Percentiles rank a stretch among this genome's conserved stretches.
Conservation (phyloP, 2,888 invertebrate species). For the Coelopa pilipes region DNA sequence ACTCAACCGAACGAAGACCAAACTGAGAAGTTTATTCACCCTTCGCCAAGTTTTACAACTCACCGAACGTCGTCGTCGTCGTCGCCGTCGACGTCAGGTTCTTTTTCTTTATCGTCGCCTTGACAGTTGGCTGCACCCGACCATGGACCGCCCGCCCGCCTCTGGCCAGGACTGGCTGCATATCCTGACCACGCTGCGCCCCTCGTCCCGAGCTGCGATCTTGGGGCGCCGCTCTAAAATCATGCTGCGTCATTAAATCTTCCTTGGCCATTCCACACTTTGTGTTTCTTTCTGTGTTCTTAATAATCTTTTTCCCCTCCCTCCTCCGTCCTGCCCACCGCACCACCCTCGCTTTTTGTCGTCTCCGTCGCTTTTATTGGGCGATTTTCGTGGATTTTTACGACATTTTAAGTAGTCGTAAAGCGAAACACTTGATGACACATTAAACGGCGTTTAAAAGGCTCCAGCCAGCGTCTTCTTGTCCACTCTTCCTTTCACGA, state of each 20-base stretch:
- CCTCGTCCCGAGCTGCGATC: neutral
- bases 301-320: neutral
- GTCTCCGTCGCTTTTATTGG: slow-evolving; percentile 51
- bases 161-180: slow-evolving; percentile 34
- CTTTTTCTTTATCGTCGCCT: slow-evolving; percentile 6
- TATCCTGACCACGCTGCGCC: neutral
- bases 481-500: no score
- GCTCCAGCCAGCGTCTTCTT: no score
- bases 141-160: slow-evolving; percentile 16
- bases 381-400: slow-evolving; percentile 54
- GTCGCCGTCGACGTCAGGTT: neutral
- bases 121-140: slow-evolving; percentile 39
- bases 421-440: slow-evolving; percentile 63
- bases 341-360: no score
- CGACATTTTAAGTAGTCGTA: slow-evolving; percentile 65
- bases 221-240: slow-evolving; percentile 47
- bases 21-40: slow-evolving; percentile 50
- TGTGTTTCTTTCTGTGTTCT: no score
- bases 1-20: slow-evolving; percentile 17
- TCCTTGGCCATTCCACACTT: slow-evolving; percentile 39
- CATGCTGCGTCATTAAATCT: slow-evolving; percentile 61
- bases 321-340: no score
- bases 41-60: slow-evolving; percentile 26
- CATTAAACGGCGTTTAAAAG: slow-evolving; percentile 62
- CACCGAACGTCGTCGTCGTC: neutral